Base-by-base conservation (phyloP, 2,113 vertebrate species). In the Crotalus viridis region DNA sequence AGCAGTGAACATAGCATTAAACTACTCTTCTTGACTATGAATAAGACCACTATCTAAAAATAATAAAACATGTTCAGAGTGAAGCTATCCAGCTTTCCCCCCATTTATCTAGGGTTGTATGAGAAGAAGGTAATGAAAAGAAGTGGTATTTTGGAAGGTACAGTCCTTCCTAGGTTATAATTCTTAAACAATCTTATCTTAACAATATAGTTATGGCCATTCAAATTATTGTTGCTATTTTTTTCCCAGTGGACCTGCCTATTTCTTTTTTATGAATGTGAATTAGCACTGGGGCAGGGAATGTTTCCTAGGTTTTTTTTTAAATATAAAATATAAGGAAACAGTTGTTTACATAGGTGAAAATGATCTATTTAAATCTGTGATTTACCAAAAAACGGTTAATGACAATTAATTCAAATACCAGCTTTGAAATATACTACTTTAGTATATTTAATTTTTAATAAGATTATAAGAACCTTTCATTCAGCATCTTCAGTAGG, bases 351-450 rank as follows among this genome's bases (percentile, higher is more conserved):
- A 28, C 21, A 0, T 93, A 97, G 95, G 90, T 96, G 95, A 91
- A 95, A 54, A 88, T 97, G 93, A 52, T 46, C 55, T 90, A 95
- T 95, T 90, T 88, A 95, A 93, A 96, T 95, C 90, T 89, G n/a
- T 69, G 90, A 91, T 55, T 95, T 94, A 96, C 94, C 96, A 96
- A 97, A 87, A 95, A 88, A 52, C 10, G 46, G 46, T 46, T 46
- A 69, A 33, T 69, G 95, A 95, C 94, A 97, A 97, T 97, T 92
- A 0, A 1, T n/a, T 95, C 95, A 93, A 89, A 94, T 22, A 93
- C 93, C 90, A 92, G 85, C 64, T 95, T 95, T 95, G 94, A 87
- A 93, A 90, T 95, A 55, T 92, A 85, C 86, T 54, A 92, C 92
- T 94, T 95, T n/a, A 93, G 33, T 21, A 81, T 81, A 81, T 81